Base-by-base conservation (phyloP, 2,113 vertebrate species). In the Melanerpes aurifrons region DNA sequence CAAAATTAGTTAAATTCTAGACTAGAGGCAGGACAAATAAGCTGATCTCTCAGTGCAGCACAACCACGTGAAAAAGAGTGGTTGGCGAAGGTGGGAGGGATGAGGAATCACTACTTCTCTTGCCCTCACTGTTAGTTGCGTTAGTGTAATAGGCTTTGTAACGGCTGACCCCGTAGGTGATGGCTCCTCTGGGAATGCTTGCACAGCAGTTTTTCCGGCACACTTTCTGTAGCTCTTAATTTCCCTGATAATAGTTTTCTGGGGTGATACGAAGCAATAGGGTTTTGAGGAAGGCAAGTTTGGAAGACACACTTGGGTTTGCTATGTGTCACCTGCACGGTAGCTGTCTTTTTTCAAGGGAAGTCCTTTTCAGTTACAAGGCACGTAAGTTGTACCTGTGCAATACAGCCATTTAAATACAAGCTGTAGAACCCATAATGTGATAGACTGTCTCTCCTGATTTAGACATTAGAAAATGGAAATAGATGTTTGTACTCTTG, bases 21-120 rank as follows among this genome's bases (percentile, higher is more conserved):
- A 15, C 15, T 21, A 22, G 43, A 37, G 43, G 43, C 10, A 12
- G 3, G 62, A 25, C 24, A 18, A 40, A 35, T 31, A 21, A 50
- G 72, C 9, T 1, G 16, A 7, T 58, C 50, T 25, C 12, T 53
- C 2, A 1, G 68, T 48, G 47, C 19, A 8, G 37, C 8, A 1
- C 1, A 1, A 17, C 54, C 37, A 3, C 0, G 1, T 32, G 62
- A 56, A 78, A 66, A 56, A 32, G 9, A 35, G 15, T 2, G 1
- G 10, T 7, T 6, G 37, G 12, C 19, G 31, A 47, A 15, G 10
- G 69, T 11, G 19, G 37, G 26, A 74, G n/a, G 40, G 43, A 35
- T 4, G 37, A 35, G 31, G 12, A 74, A 25, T 32, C 26, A 3
- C 13, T 31, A 3, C 13, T 71, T 3, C 10, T 2, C 3, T 16